Evolutionary conservation across 2,888 invertebrate genomes (phyloP), one percentile per base, ranked within the genome.

Genomic region (Nezara viridula): DNA sequence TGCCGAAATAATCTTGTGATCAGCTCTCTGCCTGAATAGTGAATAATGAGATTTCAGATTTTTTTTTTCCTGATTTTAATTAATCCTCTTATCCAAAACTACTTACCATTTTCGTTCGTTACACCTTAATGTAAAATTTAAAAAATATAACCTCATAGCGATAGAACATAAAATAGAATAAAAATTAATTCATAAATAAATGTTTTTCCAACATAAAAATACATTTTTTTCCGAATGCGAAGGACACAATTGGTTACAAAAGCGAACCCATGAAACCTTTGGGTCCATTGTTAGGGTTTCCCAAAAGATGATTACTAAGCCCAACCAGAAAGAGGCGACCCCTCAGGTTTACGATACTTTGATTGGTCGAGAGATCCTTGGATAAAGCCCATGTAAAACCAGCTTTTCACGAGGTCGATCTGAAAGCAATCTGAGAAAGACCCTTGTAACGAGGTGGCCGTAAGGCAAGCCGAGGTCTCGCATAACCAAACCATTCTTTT

Each of bases 401-500:
- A 6, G 66, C 66, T 66, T 66, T 66, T 66, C 66, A 66, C 16
- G 66, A 32, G n/a, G 32, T 66, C 14, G 66, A 66, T 66, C 32
- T 32, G 27, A 66, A 66, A 66, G 66, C 66, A 66, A 66, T 66
- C 32, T 66, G 66, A 66, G 66, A 16, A 32, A 32, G 66, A 66
- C 66, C 66, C 16, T 66, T 14, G 66, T 66, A 66, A 66, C 66
- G 66, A 66, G 66, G 66, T 32, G 16, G 32, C 0, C 66, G 66
- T 5, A 44, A 7, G 16, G 66, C 10, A 5, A 55, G n/a, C 7
- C n/a, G 55, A 55, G n/a, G 55, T n/a, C 44, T 10, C 5, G 24
- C 24, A 24, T 5, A 24, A 55, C 24, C 27, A 27, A 66, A 66
- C 27, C 55, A n/a, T 10, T 50, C 2, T 55, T 55, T n/a, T n/a